phyloP scores from a whole-genome alignment of 2,797 vertebrate genomes.

The Aplochiton taeniatus region DNA sequence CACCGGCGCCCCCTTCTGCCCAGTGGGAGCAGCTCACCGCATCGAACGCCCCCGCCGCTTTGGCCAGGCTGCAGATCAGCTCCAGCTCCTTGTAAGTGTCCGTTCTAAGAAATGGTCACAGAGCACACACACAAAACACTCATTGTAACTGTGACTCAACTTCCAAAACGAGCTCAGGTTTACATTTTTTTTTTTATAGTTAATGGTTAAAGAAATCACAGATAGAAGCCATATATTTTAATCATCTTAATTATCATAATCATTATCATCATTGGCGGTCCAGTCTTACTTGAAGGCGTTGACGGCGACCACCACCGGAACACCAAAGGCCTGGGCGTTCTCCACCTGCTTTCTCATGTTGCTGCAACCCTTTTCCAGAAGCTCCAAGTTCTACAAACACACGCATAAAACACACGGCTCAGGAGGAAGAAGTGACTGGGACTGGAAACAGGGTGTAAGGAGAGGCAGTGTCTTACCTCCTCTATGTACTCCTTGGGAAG shows the following conservation, averaged over 20 bases:
- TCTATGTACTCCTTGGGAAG: slow-evolving; percentile 90
- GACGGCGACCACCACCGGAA: slow-evolving; percentile 93
- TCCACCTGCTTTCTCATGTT: slow-evolving; percentile 95
- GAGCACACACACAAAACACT: slow-evolving; percentile 1
- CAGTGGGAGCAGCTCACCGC: slow-evolving; percentile 91
- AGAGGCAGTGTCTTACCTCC: slow-evolving; percentile 79
- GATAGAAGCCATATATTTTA: too few species aligned
- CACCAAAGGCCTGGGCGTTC: slow-evolving; percentile 88
- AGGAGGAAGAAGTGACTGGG: slow-evolving; percentile 2
- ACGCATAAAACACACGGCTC: slow-evolving; percentile 7
- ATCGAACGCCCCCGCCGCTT: slow-evolving; percentile 88
- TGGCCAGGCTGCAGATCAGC: slow-evolving; percentile 83
- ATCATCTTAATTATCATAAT: too few species aligned
- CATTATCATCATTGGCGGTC: background rate
- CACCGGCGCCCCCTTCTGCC: slow-evolving; percentile 92
- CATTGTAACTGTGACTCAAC: background rate
- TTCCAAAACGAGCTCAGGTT: background rate
- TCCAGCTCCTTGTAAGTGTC: slow-evolving; percentile 88
- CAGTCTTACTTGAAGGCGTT: slow-evolving; percentile 92
- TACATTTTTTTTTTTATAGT: too few species aligned
- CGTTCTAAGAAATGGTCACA: slow-evolving; percentile 72
- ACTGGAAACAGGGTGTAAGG: background rate
- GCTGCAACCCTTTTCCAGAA: slow-evolving; percentile 89
- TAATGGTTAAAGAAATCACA: too few species aligned
- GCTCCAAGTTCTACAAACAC: slow-evolving; percentile 82